phyloP scores from a whole-genome alignment of 1,140 invertebrate species.

The Halesus radiatus region DNA sequence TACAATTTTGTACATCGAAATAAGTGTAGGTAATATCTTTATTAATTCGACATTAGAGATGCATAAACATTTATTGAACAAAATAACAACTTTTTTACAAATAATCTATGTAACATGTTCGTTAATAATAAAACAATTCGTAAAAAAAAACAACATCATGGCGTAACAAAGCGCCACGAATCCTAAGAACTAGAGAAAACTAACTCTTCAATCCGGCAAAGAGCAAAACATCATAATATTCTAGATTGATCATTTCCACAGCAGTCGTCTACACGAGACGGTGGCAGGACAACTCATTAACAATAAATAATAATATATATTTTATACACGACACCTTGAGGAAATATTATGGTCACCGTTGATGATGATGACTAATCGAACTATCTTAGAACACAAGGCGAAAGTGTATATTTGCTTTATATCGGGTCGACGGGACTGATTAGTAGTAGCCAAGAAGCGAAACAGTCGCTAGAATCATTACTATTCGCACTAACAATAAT shows the following conservation, averaged over 20 bases:
- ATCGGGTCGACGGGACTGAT: no score
- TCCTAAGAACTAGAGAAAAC: constrained; percentile 21
- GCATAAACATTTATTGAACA: constrained; percentile 36
- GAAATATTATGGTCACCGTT: not conserved
- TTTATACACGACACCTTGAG: constrained; percentile 22
- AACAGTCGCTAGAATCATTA: no score
- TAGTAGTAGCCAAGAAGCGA: no score
- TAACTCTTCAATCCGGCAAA: constrained; percentile 23
- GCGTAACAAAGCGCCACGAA: constrained; percentile 29
- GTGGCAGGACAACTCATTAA: not conserved
- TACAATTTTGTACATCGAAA: constrained; percentile 36
- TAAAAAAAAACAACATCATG: constrained; percentile 37
- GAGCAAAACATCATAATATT: constrained; percentile 8
- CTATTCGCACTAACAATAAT: no score
- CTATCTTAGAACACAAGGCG: constrained; percentile 8
- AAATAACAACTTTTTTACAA: constrained; percentile 40
- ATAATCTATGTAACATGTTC: constrained; percentile 23
- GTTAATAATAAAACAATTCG: constrained; percentile 24
- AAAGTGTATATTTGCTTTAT: not conserved
- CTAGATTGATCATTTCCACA: constrained; percentile 25
- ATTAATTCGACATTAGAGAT: constrained; percentile 44
- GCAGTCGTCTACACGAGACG: not conserved
- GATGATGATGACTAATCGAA: not conserved
- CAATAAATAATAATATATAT: constrained; percentile 18
- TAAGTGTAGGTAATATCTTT: constrained; percentile 20